Evolutionary conservation across 2,113 vertebrate genomes (phyloP), one percentile per base, ranked within the genome.

Genomic region (Lathamus discolor): DNA sequence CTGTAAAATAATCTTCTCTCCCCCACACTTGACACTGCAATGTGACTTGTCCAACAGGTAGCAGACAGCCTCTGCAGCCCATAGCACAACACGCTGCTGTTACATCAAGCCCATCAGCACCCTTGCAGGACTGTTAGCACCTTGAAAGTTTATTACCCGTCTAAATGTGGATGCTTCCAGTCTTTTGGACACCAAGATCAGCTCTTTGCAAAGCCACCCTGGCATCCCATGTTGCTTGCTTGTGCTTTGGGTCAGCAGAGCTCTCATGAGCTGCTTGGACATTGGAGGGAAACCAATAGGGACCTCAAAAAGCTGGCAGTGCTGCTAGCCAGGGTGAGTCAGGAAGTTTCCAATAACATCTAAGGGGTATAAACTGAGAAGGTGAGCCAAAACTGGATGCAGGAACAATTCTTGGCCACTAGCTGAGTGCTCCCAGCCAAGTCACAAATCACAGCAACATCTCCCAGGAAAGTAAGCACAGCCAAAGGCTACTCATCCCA

Each of bases 71-170:
- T 24, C 28, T 22, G 29, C 51, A 72, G 62, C 73, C 59, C 6
- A 0, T 4, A 7, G 24, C 68, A n/a, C 4, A 2, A 18, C 37
- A 3, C 1, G 3, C 0, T 25, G 33, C 51, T 41, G 13, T 31
- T 13, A 6, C 23, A 19, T 7, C 23, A 13, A 49, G 52, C 33
- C 4, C 37, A 46, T 43, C 39, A 28, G 52, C 46, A 75, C 51
- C 17, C 33, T 51, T 11, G 23, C 62, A 11, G 43, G 25, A 39
- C 37, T 54, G n/a, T 9, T 4, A 63, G 27, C 62, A 39, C 46
- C 41, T 24, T 1, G 1, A 2, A 25, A n/a, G 33, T 19, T 20
- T 28, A 29, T 51, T 18, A 43, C 10, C 29, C 52, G 43, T n/a
- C 48, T 10, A 7, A 16, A 9, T 1, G 5, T 2, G 20, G 49